Evolutionary conservation across 2,888 invertebrate species (phyloP), one percentile per base, ranked within the genome.

Genomic region (Leuctra nigra): DNA sequence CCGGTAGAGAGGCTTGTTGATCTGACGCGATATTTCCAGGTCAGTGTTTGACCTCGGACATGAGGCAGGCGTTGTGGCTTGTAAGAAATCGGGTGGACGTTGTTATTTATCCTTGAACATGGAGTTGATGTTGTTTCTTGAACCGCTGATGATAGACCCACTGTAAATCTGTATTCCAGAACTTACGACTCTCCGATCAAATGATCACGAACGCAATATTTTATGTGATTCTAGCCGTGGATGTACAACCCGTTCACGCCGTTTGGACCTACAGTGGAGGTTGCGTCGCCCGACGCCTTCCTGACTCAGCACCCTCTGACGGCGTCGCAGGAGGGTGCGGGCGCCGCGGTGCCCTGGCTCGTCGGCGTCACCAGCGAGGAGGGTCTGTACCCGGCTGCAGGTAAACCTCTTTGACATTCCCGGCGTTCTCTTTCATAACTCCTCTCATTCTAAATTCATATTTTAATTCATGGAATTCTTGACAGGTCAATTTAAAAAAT

Each of bases 211-310:
- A 29, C 11, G 29, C 7, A 29, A 29, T 7, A 29, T 20, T 20
- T 14, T 20, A 22, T 44, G 25, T 56, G 22, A 59, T 11, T 50
- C 4, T 14, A 56, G 52, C 18, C 3, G 9, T 56, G 52, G 41
- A 36, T 18, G 13, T 35, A 53, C 41, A 56, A 53, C 14, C 55
- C 55, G 16, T 55, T 55, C 36, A 50, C 55, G 4, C 52, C 53
- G 7, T 56, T 25, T 25, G 52, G 41, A 1, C 86, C 87, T 0
- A 84, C 85, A 0, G 74, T 82, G 0, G 90, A 91, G 64, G 72
- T 70, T 54, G 71, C 71, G 64, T 70, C 75, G 1, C 36, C 38
- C 4, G 22, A 35, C 11, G 48, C 55, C 16, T 58, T 58, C 55
- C 50, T 58, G 14, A 6, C 50, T 33, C 35, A 54, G 39, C 46